Evolutionary conservation across 2,888 invertebrate genomes (phyloP), one percentile per base, ranked within the genome.

Genomic region (Brenthis daphne): DNA sequence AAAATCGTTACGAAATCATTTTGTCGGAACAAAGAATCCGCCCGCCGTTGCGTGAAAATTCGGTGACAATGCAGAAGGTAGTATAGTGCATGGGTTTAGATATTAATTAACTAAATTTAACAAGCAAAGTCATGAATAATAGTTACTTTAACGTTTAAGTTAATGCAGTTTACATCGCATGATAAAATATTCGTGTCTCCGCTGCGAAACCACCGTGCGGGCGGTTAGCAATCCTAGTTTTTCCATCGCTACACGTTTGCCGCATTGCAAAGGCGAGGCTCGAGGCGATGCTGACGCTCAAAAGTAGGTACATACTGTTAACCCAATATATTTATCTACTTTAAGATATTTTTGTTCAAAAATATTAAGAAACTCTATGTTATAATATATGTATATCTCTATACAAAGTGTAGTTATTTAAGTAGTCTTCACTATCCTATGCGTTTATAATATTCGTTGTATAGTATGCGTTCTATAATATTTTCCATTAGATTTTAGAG

Each of bases 251-350:
- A 65, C 56, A 50, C 14, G 65, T 69, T 65, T 61, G 65, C 69
- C 69, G 69, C 69, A 69, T 65, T 58, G 60, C 65, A 65, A 60
- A 51, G 54, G 65, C 69, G 37, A 67, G 55, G 56, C 60, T 48
- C 61, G 61, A 61, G 13, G 55, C 56, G 33, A 54, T 29, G 61
- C 57, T 48, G 48, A 48, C 60, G 54, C 50, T 37, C 16, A 50
- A 48, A 55, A 43, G 8, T 20, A 20, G 20, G 20, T 43, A 43
- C 37, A 11, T 2, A 8, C 37, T 11, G 37, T 43, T 43, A 43
- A 43, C 37, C 37, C 11, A 43, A 43, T 43, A 43, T 8, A 43
- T 43, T 37, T 43, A 43, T 43, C 37, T 11, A 43, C 37, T 51
- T 51, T 4, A 51, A n/a, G 6, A 51, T n/a, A 51, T 51, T 6